Percentiles rank a stretch among this genome's conserved stretches.
phyloP scores from a whole-genome alignment of 1,140 invertebrate genomes.

The Rhagoletis pomonella region DNA sequence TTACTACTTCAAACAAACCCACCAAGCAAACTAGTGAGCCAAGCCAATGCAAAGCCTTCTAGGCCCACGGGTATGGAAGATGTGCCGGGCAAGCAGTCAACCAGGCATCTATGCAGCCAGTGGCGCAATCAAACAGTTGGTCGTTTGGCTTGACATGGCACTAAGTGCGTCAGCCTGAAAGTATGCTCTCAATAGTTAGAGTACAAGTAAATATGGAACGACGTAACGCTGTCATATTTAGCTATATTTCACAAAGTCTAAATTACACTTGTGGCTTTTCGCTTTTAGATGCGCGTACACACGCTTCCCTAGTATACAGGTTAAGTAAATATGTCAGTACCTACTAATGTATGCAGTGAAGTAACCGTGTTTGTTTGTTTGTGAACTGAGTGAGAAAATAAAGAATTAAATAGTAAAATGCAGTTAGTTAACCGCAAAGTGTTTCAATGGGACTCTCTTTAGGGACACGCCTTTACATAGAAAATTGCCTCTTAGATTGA shows the following conservation, averaged over 20 bases:
- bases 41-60: conserved; percentile 6
- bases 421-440: conserved; percentile 48
- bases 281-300: conserved; percentile 21
- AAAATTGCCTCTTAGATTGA: background rate
- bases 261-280: conserved; percentile 51
- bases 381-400: background rate
- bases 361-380: background rate
- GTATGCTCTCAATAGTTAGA: conserved; percentile 1
- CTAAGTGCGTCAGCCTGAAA: background rate
- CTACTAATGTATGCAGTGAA: background rate
- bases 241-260: conserved; percentile 38
- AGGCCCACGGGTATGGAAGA: background rate
- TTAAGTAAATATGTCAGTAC: background rate
- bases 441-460: background rate
- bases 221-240: background rate
- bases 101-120: background rate
- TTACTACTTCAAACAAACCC: conserved; percentile 7
- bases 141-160: conserved; percentile 1
- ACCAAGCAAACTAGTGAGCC: background rate
- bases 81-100: background rate
- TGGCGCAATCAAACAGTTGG: conserved; percentile 23
- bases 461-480: background rate
- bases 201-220: background rate
- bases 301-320: background rate
- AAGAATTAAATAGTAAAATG: conserved; percentile 38